phyloP scores from a whole-genome alignment of 2,888 invertebrate species.

The Leptothorax acervorum region DNA sequence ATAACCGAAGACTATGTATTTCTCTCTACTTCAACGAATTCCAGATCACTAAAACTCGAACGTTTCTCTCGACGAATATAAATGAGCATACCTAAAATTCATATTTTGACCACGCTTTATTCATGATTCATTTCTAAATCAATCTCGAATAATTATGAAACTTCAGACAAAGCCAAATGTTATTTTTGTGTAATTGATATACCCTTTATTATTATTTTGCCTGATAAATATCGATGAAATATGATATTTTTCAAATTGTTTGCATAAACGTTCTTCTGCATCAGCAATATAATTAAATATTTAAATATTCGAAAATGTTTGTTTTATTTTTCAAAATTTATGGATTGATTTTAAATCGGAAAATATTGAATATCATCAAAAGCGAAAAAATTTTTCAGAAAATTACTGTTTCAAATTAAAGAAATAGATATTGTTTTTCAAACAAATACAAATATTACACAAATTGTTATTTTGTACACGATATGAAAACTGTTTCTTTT shows the following conservation, averaged over 20 bases:
- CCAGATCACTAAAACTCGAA: slow-evolving; percentile 2
- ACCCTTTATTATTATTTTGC: background rate
- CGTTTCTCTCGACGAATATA: slow-evolving; percentile 1
- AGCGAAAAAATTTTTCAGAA: slow-evolving; percentile 20
- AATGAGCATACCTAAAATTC: background rate
- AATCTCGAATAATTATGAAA: background rate
- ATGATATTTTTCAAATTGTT: slow-evolving; percentile 29
- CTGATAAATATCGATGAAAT: slow-evolving; percentile 15
- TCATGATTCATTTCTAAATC: background rate
- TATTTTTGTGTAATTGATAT: slow-evolving; percentile 8
- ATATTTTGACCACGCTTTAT: background rate
- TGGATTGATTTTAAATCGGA: slow-evolving; percentile 2
- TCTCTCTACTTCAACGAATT: slow-evolving; percentile 14
- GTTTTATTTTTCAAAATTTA: slow-evolving; percentile 22
- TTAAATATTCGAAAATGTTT: slow-evolving; percentile 3
- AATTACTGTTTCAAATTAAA: slow-evolving; percentile 14
- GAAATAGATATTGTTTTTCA: background rate
- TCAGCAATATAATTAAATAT: slow-evolving; percentile 18
- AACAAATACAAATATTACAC: slow-evolving; percentile 6
- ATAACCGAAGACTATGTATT: slow-evolving; percentile 33
- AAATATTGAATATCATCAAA: slow-evolving; percentile 5
- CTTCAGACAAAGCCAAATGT: background rate
- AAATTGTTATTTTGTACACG: background rate
- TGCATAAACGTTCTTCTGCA: slow-evolving; percentile 20
- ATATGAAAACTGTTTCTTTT: background rate